Base-by-base conservation (phyloP, 2,113 vertebrate genomes). In the Arenaria interpres region DNA sequence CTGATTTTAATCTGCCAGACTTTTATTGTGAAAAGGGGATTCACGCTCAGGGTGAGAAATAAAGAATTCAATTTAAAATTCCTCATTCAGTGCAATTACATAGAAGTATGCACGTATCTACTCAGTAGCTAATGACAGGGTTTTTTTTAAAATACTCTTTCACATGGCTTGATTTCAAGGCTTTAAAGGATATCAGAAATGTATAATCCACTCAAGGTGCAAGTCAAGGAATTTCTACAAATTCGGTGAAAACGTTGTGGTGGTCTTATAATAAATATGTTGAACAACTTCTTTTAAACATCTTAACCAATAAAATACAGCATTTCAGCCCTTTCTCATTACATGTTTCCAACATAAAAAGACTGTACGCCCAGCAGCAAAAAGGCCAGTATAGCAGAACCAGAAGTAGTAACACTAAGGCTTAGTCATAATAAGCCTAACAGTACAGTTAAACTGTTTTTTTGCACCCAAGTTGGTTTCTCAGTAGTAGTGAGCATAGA, bases 61-160 rank as follows among this genome's bases (percentile, higher is more conserved):
- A 93, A 50, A 68, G 64, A 89, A 71, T 89, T 71, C 11, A 83
- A 95, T 76, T 79, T 71, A 66, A 93, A 85, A 68, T 76, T 93
- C 76, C 72, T 91, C 75, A 81, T 89, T 93, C 68, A 32, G 51
- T 56, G 88, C 68, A 90, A 72, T 92, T 86, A 78, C 73, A 84
- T 3, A 71, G 57, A 63, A 63, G 27, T 43, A 93, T 68, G 68
- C 59, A 67, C 17, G 6, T 81, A 83, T 43, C 75, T 75, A 33
- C 48, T 53, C 43, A 66, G 18, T n/a, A 84, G 37, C 46, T 92
- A 92, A 75, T 60, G 56, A 90, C 14, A 93, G 51, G 11, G n/a
- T n/a, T n/a, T 28, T 4, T 60, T 83, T 78, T 71, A 12, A 68
- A 95, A 84, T 81, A 64, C 30, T 73, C 27, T 54, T 78, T 75